Percentiles rank a stretch among this genome's conserved stretches.
phyloP scores from a whole-genome alignment of 2,888 invertebrate genomes.

The Smittia aterrima region DNA sequence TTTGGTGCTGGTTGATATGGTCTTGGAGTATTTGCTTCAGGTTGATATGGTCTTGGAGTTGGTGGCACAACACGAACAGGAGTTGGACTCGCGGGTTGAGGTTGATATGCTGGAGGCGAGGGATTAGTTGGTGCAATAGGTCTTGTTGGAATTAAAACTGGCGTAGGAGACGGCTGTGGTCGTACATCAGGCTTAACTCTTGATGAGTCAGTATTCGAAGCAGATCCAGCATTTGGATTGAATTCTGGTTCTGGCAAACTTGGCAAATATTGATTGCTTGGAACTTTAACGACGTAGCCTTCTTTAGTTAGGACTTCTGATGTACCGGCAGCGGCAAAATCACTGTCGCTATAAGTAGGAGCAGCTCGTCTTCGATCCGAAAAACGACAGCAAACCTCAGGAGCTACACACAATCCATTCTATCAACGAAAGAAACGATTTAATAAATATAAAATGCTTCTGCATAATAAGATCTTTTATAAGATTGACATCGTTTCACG shows the following conservation, averaged over 20 bases:
- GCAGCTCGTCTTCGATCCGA: constrained; percentile 6
- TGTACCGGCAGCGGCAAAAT: constrained; percentile 43
- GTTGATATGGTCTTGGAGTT: constrained; percentile 43
- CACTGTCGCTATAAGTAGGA: constrained; percentile 46
- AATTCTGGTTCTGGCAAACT: constrained; percentile 18
- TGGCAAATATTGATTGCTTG: constrained; percentile 48
- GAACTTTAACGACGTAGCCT: constrained; percentile 52
- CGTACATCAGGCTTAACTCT: not conserved
- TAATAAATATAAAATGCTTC: not conserved
- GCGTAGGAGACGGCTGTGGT: not conserved
- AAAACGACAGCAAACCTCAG: constrained; percentile 51
- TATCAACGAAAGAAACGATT: constrained; percentile 43
- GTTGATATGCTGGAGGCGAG: constrained; percentile 52
- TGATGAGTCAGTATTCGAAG: constrained; percentile 40
- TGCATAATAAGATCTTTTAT: not conserved
- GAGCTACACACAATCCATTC: constrained; percentile 50
- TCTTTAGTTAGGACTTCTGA: constrained; percentile 48
- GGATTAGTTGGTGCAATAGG: constrained; percentile 48
- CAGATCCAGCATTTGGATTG: constrained; percentile 45
- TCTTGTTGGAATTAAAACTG: not conserved
- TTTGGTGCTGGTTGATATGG: not conserved
- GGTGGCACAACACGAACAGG: constrained; percentile 33
- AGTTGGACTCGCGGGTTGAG: too few species aligned
- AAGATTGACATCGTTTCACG: not conserved
- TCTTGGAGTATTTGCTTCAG: not conserved